Percentiles rank a stretch among this genome's conserved stretches.
phyloP scores from a whole-genome alignment of 1,140 invertebrate species.

The Zaprionus vittiger region DNA sequence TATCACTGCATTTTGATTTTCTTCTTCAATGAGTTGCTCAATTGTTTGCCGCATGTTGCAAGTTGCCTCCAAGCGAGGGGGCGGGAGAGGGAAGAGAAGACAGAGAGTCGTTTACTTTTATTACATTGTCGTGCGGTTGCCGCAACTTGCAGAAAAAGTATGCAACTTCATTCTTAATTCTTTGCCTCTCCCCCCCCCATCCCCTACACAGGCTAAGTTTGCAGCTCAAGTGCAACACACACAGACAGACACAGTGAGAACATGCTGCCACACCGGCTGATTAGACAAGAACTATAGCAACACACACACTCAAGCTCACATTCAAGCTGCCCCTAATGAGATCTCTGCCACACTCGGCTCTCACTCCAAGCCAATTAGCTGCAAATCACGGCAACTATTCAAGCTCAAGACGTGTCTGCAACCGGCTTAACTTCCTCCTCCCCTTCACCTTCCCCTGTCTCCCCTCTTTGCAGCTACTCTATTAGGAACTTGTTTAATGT shows the following conservation, averaged over 20 bases:
- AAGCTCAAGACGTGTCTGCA: slow-evolving; percentile 6
- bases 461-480: background rate
- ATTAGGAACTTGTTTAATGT: slow-evolving; percentile 3
- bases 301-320: background rate
- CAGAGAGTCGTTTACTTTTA: slow-evolving; percentile 24
- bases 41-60: slow-evolving; percentile 74
- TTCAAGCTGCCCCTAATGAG: slow-evolving; percentile 3
- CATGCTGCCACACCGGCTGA: background rate
- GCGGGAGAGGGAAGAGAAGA: too few species aligned
- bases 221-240: slow-evolving; percentile 13
- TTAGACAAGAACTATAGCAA: background rate
- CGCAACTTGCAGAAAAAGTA: slow-evolving; percentile 1
- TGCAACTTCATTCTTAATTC: slow-evolving; percentile 5
- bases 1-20: slow-evolving; percentile 81
- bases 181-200: too few species aligned
- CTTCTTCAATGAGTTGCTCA: slow-evolving; percentile 77
- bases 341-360: background rate
- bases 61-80: background rate
- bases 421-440: background rate
- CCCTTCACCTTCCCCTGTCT: background rate
- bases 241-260: slow-evolving; percentile 10
- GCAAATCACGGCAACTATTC: slow-evolving; percentile 8
- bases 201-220: background rate
- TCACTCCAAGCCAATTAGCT: slow-evolving; percentile 3
- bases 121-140: slow-evolving; percentile 8